Conservation (phyloP, 1,140 invertebrate genomes). For the Cydia strobilella region DNA sequence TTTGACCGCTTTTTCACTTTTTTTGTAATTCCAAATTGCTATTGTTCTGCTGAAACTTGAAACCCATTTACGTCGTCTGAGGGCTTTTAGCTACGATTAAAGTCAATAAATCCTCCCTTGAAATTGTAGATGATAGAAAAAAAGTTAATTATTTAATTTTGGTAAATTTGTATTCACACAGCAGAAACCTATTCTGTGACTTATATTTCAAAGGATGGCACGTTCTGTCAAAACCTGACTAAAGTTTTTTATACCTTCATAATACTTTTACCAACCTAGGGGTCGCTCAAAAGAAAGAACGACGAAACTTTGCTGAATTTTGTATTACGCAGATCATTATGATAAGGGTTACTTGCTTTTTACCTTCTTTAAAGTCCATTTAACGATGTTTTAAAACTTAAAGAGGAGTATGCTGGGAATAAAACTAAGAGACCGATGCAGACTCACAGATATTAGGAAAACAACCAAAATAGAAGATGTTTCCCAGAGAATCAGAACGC, state of each 20-base stretch:
- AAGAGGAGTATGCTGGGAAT: no score
- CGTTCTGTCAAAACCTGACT: conserved; percentile 23
- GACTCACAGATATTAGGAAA: no score
- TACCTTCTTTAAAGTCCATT: conserved; percentile 29
- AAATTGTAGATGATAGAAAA: conserved; percentile 24
- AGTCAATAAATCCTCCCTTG: conserved; percentile 17
- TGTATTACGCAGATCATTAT: conserved; percentile 32
- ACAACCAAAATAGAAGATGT: no score
- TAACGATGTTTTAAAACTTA: conserved; percentile 30
- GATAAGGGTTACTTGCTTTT: conserved; percentile 33
- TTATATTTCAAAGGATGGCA: conserved; percentile 26
- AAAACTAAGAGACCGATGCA: no score
- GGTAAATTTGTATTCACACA: conserved; percentile 5
- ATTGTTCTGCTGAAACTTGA: conserved; percentile 67
- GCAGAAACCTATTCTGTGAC: conserved; percentile 24
- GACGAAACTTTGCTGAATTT: conserved; percentile 30
- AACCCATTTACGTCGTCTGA: conserved; percentile 45
- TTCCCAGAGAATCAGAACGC: no score
- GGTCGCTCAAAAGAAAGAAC: conserved; percentile 26
- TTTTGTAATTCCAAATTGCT: conserved; percentile 65
- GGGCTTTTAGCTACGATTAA: conserved; percentile 46
- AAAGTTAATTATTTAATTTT: conserved; percentile 18
- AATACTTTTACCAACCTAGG: conserved; percentile 31
- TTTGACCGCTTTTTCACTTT: conserved; percentile 65
- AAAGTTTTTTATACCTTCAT: conserved; percentile 31